Evolutionary conservation across 2,797 vertebrate genomes (phyloP).

Genomic region (Pantherophis vulpinus): DNA sequence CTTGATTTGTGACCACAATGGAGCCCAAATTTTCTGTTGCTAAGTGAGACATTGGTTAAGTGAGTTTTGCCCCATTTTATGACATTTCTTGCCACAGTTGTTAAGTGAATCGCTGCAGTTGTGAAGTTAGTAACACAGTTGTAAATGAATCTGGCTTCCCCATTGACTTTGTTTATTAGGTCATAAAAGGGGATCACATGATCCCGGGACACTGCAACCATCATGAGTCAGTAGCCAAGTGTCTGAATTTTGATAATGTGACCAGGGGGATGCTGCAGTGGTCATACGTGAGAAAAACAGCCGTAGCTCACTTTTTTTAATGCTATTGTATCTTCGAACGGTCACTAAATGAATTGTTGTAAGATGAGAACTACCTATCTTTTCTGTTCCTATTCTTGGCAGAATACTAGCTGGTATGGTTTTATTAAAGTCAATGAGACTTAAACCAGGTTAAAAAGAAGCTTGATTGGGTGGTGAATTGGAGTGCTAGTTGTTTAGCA

Average conservation of each 20-base stretch:
- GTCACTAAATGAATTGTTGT: neutral
- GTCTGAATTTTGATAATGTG: neutral
- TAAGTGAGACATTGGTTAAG: too few species aligned
- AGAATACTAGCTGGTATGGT: constrained; percentile 2
- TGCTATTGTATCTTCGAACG: neutral
- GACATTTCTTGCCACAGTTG: too few species aligned
- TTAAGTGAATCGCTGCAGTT: too few species aligned
- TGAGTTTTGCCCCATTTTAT: too few species aligned
- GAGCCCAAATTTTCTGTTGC: too few species aligned
- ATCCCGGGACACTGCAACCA: neutral
- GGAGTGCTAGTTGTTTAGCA: neutral
- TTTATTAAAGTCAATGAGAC: constrained; percentile 18
- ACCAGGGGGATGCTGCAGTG: neutral
- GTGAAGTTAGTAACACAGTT: too few species aligned
- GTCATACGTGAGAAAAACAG: neutral
- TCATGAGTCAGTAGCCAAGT: neutral
- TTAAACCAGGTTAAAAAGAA: constrained; percentile 11
- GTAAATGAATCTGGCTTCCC: too few species aligned
- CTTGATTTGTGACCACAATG: too few species aligned
- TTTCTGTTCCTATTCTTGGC: neutral
- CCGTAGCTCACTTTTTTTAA: neutral
- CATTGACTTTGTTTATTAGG: neutral
- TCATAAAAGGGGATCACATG: neutral
- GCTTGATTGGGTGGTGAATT: constrained; percentile 10
- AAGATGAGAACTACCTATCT: neutral